Evolutionary conservation across 2,888 invertebrate species (phyloP).

Genomic region (Limnephilus auricula): DNA sequence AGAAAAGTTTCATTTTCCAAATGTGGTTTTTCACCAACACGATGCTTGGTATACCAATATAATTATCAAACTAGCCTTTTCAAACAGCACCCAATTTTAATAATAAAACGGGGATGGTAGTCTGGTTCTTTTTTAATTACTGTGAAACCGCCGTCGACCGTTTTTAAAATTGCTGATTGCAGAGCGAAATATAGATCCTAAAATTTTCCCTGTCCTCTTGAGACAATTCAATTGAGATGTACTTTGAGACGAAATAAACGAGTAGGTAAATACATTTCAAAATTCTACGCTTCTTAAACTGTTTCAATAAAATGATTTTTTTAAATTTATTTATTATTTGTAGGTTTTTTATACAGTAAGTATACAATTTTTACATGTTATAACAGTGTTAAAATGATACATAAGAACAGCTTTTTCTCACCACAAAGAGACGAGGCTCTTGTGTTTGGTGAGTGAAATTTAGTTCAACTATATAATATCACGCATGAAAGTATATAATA

Average conservation of each 20-base stretch:
- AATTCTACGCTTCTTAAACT: not conserved
- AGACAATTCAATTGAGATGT: constrained; percentile 31
- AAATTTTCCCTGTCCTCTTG: constrained; percentile 4
- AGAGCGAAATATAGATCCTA: not conserved
- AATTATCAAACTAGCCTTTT: not conserved
- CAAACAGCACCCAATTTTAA: not conserved
- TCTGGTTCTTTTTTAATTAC: not conserved
- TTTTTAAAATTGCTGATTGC: constrained; percentile 13
- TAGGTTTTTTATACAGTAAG: no score
- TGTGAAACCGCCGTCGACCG: not conserved
- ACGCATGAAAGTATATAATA: no score
- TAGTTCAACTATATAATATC: no score
- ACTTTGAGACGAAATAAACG: constrained; percentile 28
- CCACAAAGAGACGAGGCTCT: no score
- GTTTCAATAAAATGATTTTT: no score
- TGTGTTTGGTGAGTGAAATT: no score
- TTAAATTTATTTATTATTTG: no score
- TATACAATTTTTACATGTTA: no score
- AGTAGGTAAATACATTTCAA: constrained; percentile 30
- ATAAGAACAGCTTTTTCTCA: no score
- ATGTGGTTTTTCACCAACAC: not conserved
- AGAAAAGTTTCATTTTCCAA: not conserved
- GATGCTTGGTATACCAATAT: not conserved
- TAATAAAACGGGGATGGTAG: not conserved
- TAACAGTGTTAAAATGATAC: no score